A percentile compares a stretch with the other conserved stretches of the same genome.
Evolutionary conservation across 2,888 invertebrate species (phyloP).

Genomic region (Tridacna gigas): DNA sequence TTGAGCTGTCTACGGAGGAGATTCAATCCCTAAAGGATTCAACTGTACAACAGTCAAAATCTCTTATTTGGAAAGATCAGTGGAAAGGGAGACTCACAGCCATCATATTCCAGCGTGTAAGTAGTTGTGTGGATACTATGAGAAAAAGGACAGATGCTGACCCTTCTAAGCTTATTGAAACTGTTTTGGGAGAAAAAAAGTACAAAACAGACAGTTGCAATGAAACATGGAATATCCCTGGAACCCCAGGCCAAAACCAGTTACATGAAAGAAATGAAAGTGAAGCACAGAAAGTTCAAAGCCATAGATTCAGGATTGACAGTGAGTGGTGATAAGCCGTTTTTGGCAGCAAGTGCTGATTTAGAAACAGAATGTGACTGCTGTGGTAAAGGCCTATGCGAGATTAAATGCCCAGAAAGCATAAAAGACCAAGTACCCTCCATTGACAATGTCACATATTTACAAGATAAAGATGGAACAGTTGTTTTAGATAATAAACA

Average conservation of each 20-base stretch:
- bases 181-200: background rate
- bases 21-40: background rate
- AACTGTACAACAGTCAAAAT: constrained; percentile 19
- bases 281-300: constrained; percentile 40
- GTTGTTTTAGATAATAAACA: constrained; percentile 3
- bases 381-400: constrained; percentile 46
- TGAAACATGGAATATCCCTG: constrained; percentile 55
- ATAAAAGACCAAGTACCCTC: constrained; percentile 30
- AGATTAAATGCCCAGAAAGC: constrained; percentile 46
- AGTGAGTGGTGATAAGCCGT: constrained; percentile 20
- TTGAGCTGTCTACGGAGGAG: background rate
- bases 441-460: constrained; percentile 23
- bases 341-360: constrained; percentile 50
- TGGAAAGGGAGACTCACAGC: constrained; percentile 38
- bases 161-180: too few species aligned
- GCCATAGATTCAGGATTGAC: constrained; percentile 30
- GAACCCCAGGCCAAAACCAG: constrained; percentile 39
- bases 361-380: constrained; percentile 43
- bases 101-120: constrained; percentile 34
- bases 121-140: constrained; percentile 20
- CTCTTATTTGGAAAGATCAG: constrained; percentile 20
- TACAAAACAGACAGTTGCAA: constrained; percentile 32
- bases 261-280: constrained; percentile 30
- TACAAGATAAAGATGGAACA: constrained; percentile 3
- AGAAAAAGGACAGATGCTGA: too few species aligned